Evolutionary conservation across 2,888 invertebrate genomes (phyloP), one percentile per base, ranked within the genome.

Genomic region (Branchellion lobata): DNA sequence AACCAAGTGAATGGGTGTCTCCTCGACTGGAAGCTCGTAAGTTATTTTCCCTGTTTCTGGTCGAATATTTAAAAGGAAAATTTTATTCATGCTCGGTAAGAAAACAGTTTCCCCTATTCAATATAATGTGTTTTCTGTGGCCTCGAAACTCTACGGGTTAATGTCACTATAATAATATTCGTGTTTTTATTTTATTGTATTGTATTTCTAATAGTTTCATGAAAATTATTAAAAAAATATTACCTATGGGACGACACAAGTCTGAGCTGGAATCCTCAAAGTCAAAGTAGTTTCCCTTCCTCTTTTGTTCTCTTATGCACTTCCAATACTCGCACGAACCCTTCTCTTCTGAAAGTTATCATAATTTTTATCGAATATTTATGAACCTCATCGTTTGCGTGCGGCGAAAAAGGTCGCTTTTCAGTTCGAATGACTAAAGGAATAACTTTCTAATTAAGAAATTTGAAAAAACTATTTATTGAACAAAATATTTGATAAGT

Each of bases 301-400:
- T 57, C n/a, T 57, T 57, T n/a, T 57, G 61, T 5, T 57, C 61
- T 24, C 5, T 18, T 18, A 57, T 57, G 24, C 61, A 57, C 24
- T n/a, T 24, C 61, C 21, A n/a, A 24, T 57, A 57, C 24, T 57
- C 61, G 21, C 61, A 57, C n/a, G 61, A 57, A n/a, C 61, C 61
- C 24, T 24, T 57, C 24, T 57, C 61, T 18, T 57, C 61, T 57
- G 61, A n/a, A n/a, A n/a, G n/a, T n/a, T n/a, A n/a, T n/a, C n/a
- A n/a, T n/a, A n/a, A n/a, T n/a, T n/a, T n/a, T n/a, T n/a, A n/a
- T n/a, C n/a, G n/a, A n/a, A n/a, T n/a, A n/a, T n/a, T n/a, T n/a
- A n/a, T n/a, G n/a, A n/a, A n/a, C n/a, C n/a, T n/a, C n/a, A n/a
- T n/a, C n/a, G n/a, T n/a, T n/a, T n/a, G n/a, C n/a, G n/a, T n/a